phyloP scores from a whole-genome alignment of 2,888 invertebrate genomes.

The Nasonia oneida region DNA sequence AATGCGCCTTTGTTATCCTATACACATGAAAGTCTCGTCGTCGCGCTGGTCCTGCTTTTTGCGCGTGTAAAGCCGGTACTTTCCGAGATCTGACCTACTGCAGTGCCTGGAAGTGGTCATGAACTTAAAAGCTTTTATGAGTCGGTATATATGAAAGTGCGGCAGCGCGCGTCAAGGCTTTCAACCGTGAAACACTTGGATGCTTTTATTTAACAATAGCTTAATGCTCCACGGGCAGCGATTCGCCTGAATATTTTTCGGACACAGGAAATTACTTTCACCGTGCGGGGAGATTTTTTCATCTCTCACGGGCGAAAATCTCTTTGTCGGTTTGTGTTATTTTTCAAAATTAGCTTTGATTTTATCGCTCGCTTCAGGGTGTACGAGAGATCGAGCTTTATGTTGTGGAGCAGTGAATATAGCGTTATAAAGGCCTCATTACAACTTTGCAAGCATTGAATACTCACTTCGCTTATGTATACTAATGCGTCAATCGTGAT shows the following conservation, averaged over 20 bases:
- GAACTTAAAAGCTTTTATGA: constrained; percentile 48
- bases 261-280: constrained; percentile 39
- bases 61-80: not conserved
- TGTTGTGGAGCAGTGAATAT: not conserved
- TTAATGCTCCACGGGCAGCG: not conserved
- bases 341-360: not conserved
- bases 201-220: constrained; percentile 38
- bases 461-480: not conserved
- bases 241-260: constrained; percentile 21
- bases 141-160: not conserved
- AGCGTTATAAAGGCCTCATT: not conserved
- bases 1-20: constrained; percentile 26
- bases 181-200: constrained; percentile 15
- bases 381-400: not conserved
- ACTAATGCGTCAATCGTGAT: not conserved
- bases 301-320: not conserved
- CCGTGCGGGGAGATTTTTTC: not conserved
- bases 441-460: not conserved
- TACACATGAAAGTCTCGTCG: not conserved
- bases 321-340: not conserved
- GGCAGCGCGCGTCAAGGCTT: not conserved
- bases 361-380: not conserved
- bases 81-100: constrained; percentile 38
- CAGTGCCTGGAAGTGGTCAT: constrained; percentile 6
- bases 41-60: not conserved